phyloP scores from a whole-genome alignment of 1,140 invertebrate genomes.

The Pseudomyrmex sp. region DNA sequence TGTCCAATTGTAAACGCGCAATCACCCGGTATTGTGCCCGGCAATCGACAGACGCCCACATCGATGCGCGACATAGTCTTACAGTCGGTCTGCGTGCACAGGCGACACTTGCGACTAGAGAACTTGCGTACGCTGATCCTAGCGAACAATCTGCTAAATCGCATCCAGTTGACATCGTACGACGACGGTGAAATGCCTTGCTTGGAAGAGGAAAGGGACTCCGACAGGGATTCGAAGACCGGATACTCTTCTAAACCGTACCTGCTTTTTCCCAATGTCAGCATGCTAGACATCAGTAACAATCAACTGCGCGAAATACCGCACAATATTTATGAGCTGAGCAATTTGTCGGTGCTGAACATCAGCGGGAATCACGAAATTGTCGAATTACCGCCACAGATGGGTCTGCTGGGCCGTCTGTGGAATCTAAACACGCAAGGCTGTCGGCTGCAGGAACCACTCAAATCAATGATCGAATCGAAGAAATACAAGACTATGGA shows the following conservation, averaged over 20 bases:
- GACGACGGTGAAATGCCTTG: constrained; percentile 87
- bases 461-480: constrained; percentile 96
- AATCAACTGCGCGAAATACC: constrained; percentile 94
- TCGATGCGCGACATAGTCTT: constrained; percentile 91
- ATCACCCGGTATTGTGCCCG: constrained; percentile 77
- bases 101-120: constrained; percentile 92
- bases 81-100: constrained; percentile 92
- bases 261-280: constrained; percentile 96
- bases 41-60: constrained; percentile 83
- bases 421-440: constrained; percentile 98
- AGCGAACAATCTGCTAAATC: constrained; percentile 93
- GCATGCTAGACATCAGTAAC: constrained; percentile 97
- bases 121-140: constrained; percentile 93
- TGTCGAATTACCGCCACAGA: constrained; percentile 95
- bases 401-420: constrained; percentile 96
- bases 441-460: constrained; percentile 94
- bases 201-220: constrained; percentile 76
- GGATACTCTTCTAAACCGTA: constrained; percentile 79
- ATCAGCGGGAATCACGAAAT: constrained; percentile 95
- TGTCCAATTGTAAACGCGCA: constrained; percentile 83
- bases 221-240: constrained; percentile 76
- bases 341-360: constrained; percentile 96
- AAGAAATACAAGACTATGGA: constrained; percentile 98
- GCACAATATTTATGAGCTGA: constrained; percentile 93
- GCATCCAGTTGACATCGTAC: constrained; percentile 92